Base-by-base conservation (phyloP, 2,113 vertebrate genomes). In the Hymenochirus boettgeri region DNA sequence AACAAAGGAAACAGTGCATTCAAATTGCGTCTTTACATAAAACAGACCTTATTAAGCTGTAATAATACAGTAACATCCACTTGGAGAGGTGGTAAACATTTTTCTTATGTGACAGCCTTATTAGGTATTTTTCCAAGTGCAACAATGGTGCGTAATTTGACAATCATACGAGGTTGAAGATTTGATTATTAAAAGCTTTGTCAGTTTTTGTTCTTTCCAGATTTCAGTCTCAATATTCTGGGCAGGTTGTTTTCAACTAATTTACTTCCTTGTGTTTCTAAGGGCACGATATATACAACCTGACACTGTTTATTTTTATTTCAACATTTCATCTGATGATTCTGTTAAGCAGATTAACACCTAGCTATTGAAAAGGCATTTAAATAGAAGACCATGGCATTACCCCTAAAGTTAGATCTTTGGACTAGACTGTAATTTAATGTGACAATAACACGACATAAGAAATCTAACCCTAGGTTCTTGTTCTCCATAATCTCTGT, bases 1-100 rank as follows among this genome's bases (percentile, higher is more conserved):
- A 89, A 91, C 82, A 88, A 88, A 89, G 83, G 85, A 82, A 85
- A 82, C 78, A 79, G 80, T 84, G 86, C 85, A 61, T 80, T 76
- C 71, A 78, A 76, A 86, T 85, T 75, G 81, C 77, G 57, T 82
- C 80, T 80, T 82, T 85, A 83, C 83, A 87, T 76, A 85, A 83
- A 82, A 83, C 64, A 78, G 75, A 78, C 57, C 47, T 77, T 84
- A 81, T 79, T 88, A 86, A 88, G 77, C 80, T 80, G 81, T 80
- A 77, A 74, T 83, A 86, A 84, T 76, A 76, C 76, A 75, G 78
- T 76, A 45, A 77, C 76, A 73, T 77, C 74, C 71, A 69, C 50
- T 58, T 59, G 18, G 63, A 48, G 75, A 77, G 74, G 65, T 79
- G 70, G 70, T 67, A 79, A 80, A 74, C 72, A 81, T 82, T 70